phyloP scores from a whole-genome alignment of 2,113 vertebrate species.

The Lutjanus erythropterus region DNA sequence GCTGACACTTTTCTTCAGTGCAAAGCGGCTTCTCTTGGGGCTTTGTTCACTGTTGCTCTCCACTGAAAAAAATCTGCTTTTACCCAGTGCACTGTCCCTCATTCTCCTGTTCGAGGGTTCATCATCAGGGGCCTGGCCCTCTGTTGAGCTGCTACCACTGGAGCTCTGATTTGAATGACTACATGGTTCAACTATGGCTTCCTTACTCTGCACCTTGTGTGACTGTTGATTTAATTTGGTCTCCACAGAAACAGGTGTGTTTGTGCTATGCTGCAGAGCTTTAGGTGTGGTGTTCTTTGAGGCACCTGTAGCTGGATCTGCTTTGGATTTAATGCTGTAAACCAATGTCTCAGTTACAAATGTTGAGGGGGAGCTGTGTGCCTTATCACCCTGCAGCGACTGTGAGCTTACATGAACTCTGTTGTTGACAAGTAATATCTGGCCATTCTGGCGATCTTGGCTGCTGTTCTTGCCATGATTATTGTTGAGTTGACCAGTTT shows the following conservation, averaged over 20 bases:
- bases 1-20: constrained; percentile 70
- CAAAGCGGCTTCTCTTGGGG: constrained; percentile 73
- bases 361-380: constrained; percentile 14
- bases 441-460: constrained; percentile 15
- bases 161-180: constrained; percentile 55
- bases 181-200: constrained; percentile 2
- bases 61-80: constrained; percentile 65
- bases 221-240: constrained; percentile 44
- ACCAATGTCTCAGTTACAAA: constrained; percentile 75
- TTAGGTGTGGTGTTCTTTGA: constrained; percentile 45
- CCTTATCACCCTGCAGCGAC: constrained; percentile 36
- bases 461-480: constrained; percentile 10
- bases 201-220: constrained; percentile 23
- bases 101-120: constrained; percentile 37
- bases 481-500: constrained; percentile 32
- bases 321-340: constrained; percentile 65
- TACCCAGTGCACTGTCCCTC: constrained; percentile 52
- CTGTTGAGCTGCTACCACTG: constrained; percentile 52
- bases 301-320: neutral
- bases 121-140: constrained; percentile 28
- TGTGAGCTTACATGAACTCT: constrained; percentile 56
- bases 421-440: constrained; percentile 64
- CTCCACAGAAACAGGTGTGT: constrained; percentile 30
- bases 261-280: constrained; percentile 15
- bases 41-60: constrained; percentile 68